phyloP scores from a whole-genome alignment of 2,113 vertebrate genomes.

The Maylandia zebra region DNA sequence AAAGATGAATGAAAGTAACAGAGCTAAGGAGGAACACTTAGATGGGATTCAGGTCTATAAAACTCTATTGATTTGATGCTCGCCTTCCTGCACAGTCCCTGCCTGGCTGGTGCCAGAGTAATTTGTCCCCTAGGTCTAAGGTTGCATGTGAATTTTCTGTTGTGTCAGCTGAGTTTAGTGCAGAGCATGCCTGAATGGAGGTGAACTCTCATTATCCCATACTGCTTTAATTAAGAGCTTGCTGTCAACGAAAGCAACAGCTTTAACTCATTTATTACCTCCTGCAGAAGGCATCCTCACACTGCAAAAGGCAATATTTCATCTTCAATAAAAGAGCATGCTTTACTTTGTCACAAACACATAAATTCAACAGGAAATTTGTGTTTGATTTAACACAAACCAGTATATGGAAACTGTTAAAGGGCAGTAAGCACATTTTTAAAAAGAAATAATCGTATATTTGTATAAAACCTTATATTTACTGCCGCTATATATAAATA shows the following conservation, averaged over 20 bases:
- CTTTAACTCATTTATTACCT: slow-evolving; percentile 44
- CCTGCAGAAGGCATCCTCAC: slow-evolving; percentile 14
- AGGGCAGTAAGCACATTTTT: neutral
- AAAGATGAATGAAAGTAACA: slow-evolving; percentile 29
- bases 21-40: slow-evolving; percentile 35
- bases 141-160: slow-evolving; percentile 63
- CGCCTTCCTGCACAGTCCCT: slow-evolving; percentile 27
- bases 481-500: neutral
- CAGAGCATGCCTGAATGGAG: slow-evolving; percentile 49
- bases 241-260: slow-evolving; percentile 36
- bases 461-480: fast-evolving
- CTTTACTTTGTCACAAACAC: neutral
- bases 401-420: neutral
- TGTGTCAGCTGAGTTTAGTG: slow-evolving; percentile 61
- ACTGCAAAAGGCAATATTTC: slow-evolving; percentile 16
- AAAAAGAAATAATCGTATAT: neutral
- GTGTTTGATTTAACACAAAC: neutral
- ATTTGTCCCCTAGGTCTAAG: slow-evolving; percentile 48
- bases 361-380: neutral
- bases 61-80: slow-evolving; percentile 61
- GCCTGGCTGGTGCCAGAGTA: slow-evolving; percentile 41
- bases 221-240: slow-evolving; percentile 57
- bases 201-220: slow-evolving; percentile 53
- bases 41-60: slow-evolving; percentile 54
- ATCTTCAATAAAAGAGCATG: neutral